A percentile compares a stretch with the other conserved stretches of the same genome.
These are phyloP conservation scores for Cossypha niveicapilla DNA, from an alignment of 2,797 vertebrate genomes.

Conservation along the genomic window DNA sequence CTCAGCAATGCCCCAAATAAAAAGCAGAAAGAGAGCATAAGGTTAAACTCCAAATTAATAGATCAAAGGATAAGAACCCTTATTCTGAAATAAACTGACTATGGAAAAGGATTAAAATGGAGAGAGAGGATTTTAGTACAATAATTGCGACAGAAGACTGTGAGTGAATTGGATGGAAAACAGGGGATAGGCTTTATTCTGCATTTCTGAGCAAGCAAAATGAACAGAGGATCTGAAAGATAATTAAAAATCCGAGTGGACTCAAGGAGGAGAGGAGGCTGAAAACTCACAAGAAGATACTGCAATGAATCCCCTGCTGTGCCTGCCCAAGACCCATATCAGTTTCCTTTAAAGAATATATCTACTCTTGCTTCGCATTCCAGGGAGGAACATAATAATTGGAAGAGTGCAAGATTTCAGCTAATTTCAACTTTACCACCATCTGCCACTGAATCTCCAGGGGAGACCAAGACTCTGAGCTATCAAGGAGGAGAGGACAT, in stretches of 20 bases:
- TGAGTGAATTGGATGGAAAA: slow-evolving; percentile 51
- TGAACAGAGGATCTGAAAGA: slow-evolving; percentile 37
- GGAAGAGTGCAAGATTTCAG: slow-evolving; percentile 8
- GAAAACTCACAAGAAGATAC: slow-evolving; percentile 8
- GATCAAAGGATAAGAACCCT: slow-evolving; percentile 61
- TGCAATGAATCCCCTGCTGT: neutral
- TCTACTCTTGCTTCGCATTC: neutral
- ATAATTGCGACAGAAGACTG: slow-evolving; percentile 33
- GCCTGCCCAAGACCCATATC: neutral
- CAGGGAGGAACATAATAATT: neutral
- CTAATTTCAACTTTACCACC: slow-evolving; percentile 40
- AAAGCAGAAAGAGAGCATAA: slow-evolving; percentile 29
- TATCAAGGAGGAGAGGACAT: slow-evolving; percentile 7
- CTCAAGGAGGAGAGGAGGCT: neutral
- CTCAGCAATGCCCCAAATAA: slow-evolving; percentile 16
- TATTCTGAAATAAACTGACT: slow-evolving; percentile 66
- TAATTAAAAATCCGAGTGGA: slow-evolving; percentile 57
- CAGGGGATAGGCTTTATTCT: slow-evolving; percentile 25
- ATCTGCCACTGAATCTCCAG: slow-evolving; percentile 30
- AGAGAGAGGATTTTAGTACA: slow-evolving; percentile 56
- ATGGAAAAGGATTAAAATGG: slow-evolving; percentile 59
- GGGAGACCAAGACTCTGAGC: neutral
- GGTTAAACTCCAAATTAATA: slow-evolving; percentile 67
- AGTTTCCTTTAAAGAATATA: neutral
- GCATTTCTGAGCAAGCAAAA: slow-evolving; percentile 36